Percentiles rank a stretch among this genome's conserved stretches.
phyloP scores from a whole-genome alignment of 2,888 invertebrate genomes.

The Drosophila parthenogenetica region DNA sequence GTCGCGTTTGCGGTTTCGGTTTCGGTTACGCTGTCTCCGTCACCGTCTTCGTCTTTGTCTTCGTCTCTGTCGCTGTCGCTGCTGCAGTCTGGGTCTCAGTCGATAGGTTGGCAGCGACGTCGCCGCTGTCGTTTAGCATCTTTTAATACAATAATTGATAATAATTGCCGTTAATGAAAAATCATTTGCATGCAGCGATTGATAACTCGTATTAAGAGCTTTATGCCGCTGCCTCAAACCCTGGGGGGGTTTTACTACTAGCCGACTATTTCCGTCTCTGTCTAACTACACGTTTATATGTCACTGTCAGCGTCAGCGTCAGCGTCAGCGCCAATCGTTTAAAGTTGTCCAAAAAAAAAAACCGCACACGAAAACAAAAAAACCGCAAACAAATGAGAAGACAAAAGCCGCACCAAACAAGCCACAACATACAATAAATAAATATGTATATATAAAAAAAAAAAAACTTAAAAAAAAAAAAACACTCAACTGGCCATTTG shows the following conservation, averaged over 20 bases:
- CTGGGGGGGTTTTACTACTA: no score
- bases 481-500: conserved; percentile 39
- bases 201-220: conserved; percentile 3
- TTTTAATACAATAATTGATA: conserved; percentile 60
- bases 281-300: conserved; percentile 33
- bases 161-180: conserved; percentile 68
- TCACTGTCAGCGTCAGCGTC: conserved; percentile 43
- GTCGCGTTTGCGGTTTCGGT: neutral
- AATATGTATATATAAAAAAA: conserved; percentile 2
- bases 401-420: conserved; percentile 35
- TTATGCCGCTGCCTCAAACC: no score
- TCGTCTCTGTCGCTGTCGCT: conserved; percentile 11
- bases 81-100: conserved; percentile 8
- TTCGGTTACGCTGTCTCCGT: neutral
- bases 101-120: conserved; percentile 39
- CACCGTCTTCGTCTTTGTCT: conserved; percentile 4
- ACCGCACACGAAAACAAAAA: conserved; percentile 9
- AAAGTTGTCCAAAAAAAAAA: conserved; percentile 27
- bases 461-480: conserved; percentile 12
- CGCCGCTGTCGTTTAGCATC: conserved; percentile 45
- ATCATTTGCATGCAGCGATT: conserved; percentile 53
- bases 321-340: conserved; percentile 39
- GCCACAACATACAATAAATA: conserved; percentile 4
- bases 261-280: neutral
- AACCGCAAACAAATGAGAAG: conserved; percentile 44